These are phyloP conservation scores for Todiramphus saurophagus DNA, from an alignment of 2,113 vertebrate genomes.

Conservation along the genomic window DNA sequence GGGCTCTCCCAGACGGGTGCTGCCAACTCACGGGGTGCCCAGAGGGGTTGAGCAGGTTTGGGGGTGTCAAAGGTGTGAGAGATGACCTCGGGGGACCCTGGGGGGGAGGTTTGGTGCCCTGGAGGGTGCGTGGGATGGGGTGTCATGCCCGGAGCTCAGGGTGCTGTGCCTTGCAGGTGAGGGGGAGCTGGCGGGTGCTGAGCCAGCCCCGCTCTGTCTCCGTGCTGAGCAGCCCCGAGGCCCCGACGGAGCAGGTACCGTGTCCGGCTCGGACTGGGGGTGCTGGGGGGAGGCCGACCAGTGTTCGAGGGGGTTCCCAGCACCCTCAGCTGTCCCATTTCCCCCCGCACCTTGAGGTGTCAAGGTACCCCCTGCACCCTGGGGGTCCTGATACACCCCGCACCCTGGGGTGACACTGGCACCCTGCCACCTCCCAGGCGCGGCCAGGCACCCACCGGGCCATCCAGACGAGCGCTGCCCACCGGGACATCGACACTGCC, in stretches of 20 bases:
- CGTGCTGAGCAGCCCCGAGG: constrained; percentile 40
- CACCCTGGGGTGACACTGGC: no score
- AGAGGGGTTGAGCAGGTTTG: rapidly evolving
- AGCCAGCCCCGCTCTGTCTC: constrained; percentile 65
- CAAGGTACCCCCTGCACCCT: no score
- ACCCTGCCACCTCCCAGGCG: rapidly evolving
- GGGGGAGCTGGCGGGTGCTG: constrained; percentile 60
- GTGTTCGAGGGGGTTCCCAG: background rate
- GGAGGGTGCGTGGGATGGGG: rapidly evolving
- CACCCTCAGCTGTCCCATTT: no score
- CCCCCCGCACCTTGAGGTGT: no score
- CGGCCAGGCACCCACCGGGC: background rate
- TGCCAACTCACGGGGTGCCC: background rate
- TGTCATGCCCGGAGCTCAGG: rapidly evolving
- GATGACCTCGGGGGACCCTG: rapidly evolving
- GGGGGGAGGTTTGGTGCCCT: background rate
- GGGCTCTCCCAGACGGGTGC: background rate
- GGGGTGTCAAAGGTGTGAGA: background rate
- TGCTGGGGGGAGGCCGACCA: rapidly evolving
- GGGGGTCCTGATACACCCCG: no score
- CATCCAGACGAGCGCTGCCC: constrained; percentile 66
- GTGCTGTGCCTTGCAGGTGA: constrained; percentile 55
- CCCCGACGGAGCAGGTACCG: constrained; percentile 58
- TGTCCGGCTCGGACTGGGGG: background rate
- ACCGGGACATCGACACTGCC: constrained; percentile 77